phyloP scores from a whole-genome alignment of 1,140 invertebrate species.

The Paraescarpia echinospica region DNA sequence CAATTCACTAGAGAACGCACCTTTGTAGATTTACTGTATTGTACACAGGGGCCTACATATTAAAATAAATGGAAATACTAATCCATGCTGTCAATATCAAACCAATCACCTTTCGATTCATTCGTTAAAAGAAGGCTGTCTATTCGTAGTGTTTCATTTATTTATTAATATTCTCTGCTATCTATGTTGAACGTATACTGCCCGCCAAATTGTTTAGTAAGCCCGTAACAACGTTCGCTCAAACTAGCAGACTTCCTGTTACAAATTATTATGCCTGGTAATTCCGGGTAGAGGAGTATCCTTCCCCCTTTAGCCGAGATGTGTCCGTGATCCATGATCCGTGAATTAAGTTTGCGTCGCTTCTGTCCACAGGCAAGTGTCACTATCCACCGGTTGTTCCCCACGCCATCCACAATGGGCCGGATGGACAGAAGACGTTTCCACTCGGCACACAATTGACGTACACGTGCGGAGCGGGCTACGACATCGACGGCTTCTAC shows the following conservation, averaged over 20 bases:
- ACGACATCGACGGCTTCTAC: conserved; percentile 80
- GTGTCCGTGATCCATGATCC: background rate
- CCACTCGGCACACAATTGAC: conserved; percentile 70
- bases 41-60: background rate
- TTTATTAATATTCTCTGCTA: too few relatives aligned
- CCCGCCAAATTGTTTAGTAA: too few relatives aligned
- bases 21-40: background rate
- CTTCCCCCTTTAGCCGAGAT: too few relatives aligned
- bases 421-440: conserved; percentile 59
- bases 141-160: too few relatives aligned
- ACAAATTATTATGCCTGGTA: too few relatives aligned
- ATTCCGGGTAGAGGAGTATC: background rate
- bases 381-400: conserved; percentile 27
- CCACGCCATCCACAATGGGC: conserved; percentile 81
- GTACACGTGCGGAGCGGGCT: conserved; percentile 89
- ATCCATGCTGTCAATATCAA: background rate
- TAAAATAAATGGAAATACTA: background rate
- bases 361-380: conserved; percentile 25
- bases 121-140: background rate
- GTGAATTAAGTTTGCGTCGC: background rate
- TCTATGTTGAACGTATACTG: too few relatives aligned
- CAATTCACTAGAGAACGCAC: background rate
- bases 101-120: background rate
- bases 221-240: too few relatives aligned
- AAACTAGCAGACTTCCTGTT: too few relatives aligned